phyloP scores from a whole-genome alignment of 1,140 invertebrate genomes.

The Aphelenchoides fujianensis region DNA sequence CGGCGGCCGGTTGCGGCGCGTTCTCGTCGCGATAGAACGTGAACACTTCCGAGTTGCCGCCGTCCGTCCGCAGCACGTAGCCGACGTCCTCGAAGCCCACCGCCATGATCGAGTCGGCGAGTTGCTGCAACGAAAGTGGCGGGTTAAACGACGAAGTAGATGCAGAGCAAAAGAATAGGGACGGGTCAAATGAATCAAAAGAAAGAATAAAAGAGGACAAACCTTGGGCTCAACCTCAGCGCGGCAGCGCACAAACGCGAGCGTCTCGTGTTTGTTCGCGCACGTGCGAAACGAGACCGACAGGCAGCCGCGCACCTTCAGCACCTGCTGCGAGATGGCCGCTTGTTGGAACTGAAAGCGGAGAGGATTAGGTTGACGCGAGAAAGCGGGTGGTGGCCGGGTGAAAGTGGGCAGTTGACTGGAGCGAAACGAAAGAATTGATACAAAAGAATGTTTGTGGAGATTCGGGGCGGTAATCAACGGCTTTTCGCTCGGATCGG shows the following conservation, averaged over 20 bases:
- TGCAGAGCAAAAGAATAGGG: neutral
- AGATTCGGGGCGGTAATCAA: no score
- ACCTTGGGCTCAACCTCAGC: neutral
- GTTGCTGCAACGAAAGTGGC: neutral
- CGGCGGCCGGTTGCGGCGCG: neutral
- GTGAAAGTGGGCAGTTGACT: no score
- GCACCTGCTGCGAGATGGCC: neutral
- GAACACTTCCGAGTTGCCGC: neutral
- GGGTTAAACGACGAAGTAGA: neutral
- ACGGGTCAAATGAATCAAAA: neutral
- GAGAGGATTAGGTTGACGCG: neutral
- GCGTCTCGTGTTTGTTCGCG: neutral
- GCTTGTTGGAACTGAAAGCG: neutral
- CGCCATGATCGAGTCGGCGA: neutral
- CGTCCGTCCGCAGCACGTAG: neutral
- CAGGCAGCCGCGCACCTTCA: neutral
- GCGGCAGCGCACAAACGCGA: neutral
- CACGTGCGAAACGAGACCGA: neutral
- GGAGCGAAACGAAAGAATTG: no score
- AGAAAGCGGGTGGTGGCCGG: neutral
- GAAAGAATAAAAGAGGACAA: neutral
- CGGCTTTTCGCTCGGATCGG: no score
- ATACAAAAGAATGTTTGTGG: no score
- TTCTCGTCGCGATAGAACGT: conserved; percentile 7
- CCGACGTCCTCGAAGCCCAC: neutral